phyloP scores from a whole-genome alignment of 2,888 invertebrate genomes.

The Melanotus villosus region DNA sequence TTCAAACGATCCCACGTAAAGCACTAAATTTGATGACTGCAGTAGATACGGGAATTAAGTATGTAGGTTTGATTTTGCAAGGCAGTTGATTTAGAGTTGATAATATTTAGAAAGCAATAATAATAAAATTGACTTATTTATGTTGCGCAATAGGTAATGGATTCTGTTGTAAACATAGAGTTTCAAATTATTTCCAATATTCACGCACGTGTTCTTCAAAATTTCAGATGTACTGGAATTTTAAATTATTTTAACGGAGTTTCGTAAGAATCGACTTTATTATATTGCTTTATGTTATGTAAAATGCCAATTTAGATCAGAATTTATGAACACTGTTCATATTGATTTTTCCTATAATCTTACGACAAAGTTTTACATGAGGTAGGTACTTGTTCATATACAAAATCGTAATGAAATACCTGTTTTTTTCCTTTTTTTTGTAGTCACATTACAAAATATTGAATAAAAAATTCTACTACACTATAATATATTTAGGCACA shows the following conservation, averaged over 20 bases:
- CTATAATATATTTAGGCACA: too few species aligned
- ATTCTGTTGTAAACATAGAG: slow-evolving; percentile 4
- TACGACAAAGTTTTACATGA: too few species aligned
- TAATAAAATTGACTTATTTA: slow-evolving; percentile 19
- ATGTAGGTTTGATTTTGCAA: slow-evolving; percentile 15
- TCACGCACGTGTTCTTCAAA: slow-evolving; percentile 2
- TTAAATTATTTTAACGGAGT: not conserved
- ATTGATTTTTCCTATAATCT: too few species aligned
- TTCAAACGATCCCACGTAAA: slow-evolving; percentile 3
- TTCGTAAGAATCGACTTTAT: too few species aligned
- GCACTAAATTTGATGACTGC: slow-evolving; percentile 11
- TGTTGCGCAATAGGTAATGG: not conserved
- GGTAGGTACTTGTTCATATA: too few species aligned
- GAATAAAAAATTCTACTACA: too few species aligned
- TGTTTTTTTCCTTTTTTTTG: too few species aligned
- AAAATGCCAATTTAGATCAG: not conserved
- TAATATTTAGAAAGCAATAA: not conserved
- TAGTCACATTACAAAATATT: too few species aligned
- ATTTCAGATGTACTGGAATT: not conserved
- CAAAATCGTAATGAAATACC: too few species aligned
- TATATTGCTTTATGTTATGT: not conserved
- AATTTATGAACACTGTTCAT: too few species aligned
- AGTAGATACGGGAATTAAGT: slow-evolving; percentile 17
- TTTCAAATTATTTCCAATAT: slow-evolving; percentile 8
- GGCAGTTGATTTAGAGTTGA: not conserved